Evolutionary conservation across 2,113 vertebrate genomes (phyloP).

Genomic region (Eublepharis macularius): DNA sequence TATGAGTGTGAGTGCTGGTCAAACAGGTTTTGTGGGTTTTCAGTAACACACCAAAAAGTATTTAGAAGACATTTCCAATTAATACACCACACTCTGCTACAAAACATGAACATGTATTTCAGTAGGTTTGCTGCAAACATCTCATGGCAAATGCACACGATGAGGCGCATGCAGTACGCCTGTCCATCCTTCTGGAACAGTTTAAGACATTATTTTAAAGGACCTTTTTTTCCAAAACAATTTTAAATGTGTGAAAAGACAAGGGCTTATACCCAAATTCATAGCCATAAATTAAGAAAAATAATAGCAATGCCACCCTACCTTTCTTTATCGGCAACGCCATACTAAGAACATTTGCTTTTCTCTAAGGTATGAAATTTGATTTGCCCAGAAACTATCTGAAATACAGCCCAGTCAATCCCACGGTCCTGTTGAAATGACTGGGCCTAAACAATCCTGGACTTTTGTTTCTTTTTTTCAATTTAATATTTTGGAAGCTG

Average conservation of each 20-base stretch:
- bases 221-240: too few species aligned
- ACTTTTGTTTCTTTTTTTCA: background rate
- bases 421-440: background rate
- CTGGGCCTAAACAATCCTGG: background rate
- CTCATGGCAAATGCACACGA: background rate
- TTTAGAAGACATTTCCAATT: background rate
- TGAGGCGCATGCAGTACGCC: background rate
- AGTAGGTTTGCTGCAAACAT: background rate
- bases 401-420: background rate
- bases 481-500: background rate
- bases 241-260: background rate
- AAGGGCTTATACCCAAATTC: background rate
- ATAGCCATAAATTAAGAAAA: background rate
- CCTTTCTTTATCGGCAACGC: background rate
- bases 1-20: background rate
- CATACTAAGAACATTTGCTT: background rate
- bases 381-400: background rate
- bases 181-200: background rate
- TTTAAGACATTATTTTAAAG: background rate
- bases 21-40: background rate
- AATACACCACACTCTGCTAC: background rate
- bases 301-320: background rate
- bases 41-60: background rate
- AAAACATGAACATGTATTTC: background rate
- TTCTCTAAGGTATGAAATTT: background rate